These are phyloP conservation scores for Vipera latastei DNA, from an alignment of 2,797 vertebrate genomes.

Conservation along the genomic window DNA sequence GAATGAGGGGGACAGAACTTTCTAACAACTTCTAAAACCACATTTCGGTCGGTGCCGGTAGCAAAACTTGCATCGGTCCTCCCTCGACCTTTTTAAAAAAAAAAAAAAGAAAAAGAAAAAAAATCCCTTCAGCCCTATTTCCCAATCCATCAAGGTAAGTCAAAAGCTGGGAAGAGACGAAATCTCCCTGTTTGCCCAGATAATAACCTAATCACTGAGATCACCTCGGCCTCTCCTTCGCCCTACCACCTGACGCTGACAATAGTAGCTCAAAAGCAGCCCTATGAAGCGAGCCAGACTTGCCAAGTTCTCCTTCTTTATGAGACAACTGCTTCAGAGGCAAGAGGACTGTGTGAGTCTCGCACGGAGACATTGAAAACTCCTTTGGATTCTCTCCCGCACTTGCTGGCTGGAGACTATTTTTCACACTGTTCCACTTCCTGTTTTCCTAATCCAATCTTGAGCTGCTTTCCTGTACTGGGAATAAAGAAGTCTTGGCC, in stretches of 20 bases:
- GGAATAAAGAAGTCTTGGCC: neutral
- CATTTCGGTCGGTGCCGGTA: neutral
- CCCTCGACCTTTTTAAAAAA: no score
- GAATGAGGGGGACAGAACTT: neutral
- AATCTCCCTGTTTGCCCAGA: neutral
- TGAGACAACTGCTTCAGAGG: neutral
- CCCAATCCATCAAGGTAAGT: neutral
- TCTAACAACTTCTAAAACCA: neutral
- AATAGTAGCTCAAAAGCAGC: neutral
- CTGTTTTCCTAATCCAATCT: neutral
- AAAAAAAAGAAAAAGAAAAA: no score
- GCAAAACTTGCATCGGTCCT: no score
- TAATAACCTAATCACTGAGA: conserved; percentile 9
- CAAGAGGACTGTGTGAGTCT: neutral
- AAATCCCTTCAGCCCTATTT: neutral
- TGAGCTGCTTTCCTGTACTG: neutral
- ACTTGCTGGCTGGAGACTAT: neutral
- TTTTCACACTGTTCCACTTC: neutral
- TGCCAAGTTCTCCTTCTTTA: neutral
- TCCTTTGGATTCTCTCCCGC: neutral
- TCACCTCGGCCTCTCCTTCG: neutral
- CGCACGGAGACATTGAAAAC: neutral
- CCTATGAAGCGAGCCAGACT: neutral
- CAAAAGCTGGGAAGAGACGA: neutral
- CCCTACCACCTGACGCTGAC: neutral